Evolutionary conservation across 1,140 invertebrate genomes (phyloP), one percentile per base, ranked within the genome.

Genomic region (Eupeodes corollae): DNA sequence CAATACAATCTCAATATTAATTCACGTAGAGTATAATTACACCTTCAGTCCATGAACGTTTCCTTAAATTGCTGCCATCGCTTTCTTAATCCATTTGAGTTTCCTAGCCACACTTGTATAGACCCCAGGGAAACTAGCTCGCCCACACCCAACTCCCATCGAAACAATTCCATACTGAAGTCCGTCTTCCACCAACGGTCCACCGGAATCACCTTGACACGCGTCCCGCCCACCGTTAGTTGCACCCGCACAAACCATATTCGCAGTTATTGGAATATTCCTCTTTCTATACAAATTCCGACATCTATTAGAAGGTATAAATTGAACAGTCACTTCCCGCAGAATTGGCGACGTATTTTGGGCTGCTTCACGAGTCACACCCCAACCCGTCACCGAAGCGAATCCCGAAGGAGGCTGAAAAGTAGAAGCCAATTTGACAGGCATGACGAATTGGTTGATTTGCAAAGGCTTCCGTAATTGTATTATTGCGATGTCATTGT

Each of bases 201-300:
- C 71, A 42, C 72, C 73, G 0, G 70, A 72, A 43, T 74, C 73
- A 5, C 72, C 82, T 63, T 80, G 78, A 50, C 84, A 86, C 3
- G 83, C 78, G 56, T 86, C 83, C 56, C 74, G 79, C 14, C 77
- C 76, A 2, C 82, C 83, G 42, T 78, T 71, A 0, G 68, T 56
- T 45, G 75, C 77, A 3, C 82, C 83, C 31, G 84, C 83, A 54
- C 84, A 86, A 1, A 84, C 58, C 77, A 84, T 82, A 10, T 75
- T 75, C 9, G 75, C 59, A 1, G 76, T 79, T 14, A 86, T 69
- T 26, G 3, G 3, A n/a, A n/a, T n/a, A 26, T 5, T 26, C 8
- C 21, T 26, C 8, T 26, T 26, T 8, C 21, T 26, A 3, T 35
- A 35, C 33, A 70, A 67, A 2, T 68, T 55, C 11, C 53, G 15